Conservation (phyloP, 2,888 invertebrate species). For the Listrodromus nycthemerus region DNA sequence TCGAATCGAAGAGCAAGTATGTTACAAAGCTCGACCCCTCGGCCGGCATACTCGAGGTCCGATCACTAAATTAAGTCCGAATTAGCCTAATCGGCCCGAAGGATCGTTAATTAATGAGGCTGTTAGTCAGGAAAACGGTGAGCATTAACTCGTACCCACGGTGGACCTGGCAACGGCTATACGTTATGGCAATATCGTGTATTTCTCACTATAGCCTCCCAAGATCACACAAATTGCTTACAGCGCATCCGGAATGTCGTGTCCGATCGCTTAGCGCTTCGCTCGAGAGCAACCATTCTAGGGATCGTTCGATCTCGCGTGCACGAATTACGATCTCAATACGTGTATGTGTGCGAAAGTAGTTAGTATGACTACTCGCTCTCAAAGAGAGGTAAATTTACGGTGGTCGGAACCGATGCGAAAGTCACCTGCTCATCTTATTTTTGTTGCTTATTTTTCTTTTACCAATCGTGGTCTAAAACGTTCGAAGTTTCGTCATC, state of each 20-base stretch:
- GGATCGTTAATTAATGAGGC: constrained; percentile 81
- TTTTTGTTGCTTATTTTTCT: neutral
- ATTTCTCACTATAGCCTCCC: constrained; percentile 79
- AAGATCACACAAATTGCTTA: constrained; percentile 81
- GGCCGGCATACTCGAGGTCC: constrained; percentile 42
- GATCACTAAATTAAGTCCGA: constrained; percentile 81
- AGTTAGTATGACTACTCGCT: neutral
- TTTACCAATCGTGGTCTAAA: neutral
- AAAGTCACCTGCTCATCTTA: neutral
- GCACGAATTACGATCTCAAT: constrained; percentile 29
- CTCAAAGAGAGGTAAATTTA: constrained; percentile 8
- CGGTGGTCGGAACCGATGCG: neutral
- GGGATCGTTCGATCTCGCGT: constrained; percentile 28
- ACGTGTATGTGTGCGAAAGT: neutral
- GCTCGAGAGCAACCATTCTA: neutral
- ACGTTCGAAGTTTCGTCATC: neutral
- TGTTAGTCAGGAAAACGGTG: constrained; percentile 78
- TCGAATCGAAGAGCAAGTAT: neutral
- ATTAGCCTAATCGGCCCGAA: constrained; percentile 79
- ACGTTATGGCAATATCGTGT: constrained; percentile 81
- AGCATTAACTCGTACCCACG: constrained; percentile 81
- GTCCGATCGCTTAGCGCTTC: constrained; percentile 22
- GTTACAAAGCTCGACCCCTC: neutral
- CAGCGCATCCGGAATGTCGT: constrained; percentile 78
- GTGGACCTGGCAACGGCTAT: constrained; percentile 74